Conservation (phyloP, 2,888 invertebrate genomes). For the Euplagia quadripunctaria region DNA sequence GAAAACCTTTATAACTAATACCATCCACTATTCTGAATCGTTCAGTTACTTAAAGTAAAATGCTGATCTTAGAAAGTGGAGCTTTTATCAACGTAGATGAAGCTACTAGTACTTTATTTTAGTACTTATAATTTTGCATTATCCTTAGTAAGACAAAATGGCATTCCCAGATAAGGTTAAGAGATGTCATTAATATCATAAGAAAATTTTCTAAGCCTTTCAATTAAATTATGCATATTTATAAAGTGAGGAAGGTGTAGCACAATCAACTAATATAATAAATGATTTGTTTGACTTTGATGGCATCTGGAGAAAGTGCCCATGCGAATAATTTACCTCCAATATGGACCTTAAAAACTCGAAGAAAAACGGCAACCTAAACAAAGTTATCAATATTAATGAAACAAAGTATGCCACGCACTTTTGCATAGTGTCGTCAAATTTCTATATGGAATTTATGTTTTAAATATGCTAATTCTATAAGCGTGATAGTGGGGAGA, state of each 20-base stretch:
- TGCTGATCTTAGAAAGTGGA: too few species aligned
- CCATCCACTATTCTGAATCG: too few species aligned
- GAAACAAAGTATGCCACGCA: constrained; percentile 76
- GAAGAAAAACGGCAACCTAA: constrained; percentile 67
- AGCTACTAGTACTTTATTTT: too few species aligned
- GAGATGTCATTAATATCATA: not conserved
- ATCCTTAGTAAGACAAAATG: not conserved
- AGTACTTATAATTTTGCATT: too few species aligned
- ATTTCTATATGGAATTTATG: constrained; percentile 71
- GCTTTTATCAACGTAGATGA: too few species aligned
- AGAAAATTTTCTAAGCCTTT: not conserved
- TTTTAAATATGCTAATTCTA: constrained; percentile 79
- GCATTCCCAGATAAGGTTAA: not conserved
- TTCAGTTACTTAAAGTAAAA: too few species aligned
- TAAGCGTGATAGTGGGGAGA: constrained; percentile 76
- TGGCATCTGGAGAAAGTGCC: constrained; percentile 50
- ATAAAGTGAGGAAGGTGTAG: not conserved
- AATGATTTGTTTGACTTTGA: constrained; percentile 21
- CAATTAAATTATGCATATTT: not conserved
- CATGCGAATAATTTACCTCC: constrained; percentile 35
- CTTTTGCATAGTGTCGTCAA: constrained; percentile 76
- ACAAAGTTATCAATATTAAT: constrained; percentile 79
- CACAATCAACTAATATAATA: not conserved
- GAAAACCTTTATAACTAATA: too few species aligned
- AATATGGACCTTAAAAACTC: constrained; percentile 65